Conservation (phyloP, 2,797 vertebrate species). For the Gymnodraco acuticeps region DNA sequence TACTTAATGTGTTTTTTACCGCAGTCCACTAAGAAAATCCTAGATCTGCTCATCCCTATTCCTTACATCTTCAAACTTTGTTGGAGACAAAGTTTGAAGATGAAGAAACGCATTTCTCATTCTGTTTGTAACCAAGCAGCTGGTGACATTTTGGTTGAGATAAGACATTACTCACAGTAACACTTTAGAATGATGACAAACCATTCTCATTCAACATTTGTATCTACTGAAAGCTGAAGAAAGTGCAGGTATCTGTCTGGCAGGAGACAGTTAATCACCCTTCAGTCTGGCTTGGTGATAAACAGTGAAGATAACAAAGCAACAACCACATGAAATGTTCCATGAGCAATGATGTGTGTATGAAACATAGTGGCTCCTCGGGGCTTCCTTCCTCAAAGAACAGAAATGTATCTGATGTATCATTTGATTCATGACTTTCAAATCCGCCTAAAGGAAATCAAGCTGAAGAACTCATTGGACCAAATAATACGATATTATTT, state of each 20-base stretch:
- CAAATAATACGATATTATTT: conserved; percentile 5
- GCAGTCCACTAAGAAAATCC: too few species aligned
- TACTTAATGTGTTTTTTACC: too few species aligned
- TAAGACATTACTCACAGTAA: not conserved
- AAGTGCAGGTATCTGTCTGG: not conserved
- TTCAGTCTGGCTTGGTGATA: not conserved
- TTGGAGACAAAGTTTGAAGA: too few species aligned
- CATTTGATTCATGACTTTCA: conserved; percentile 17
- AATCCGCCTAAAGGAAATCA: conserved; percentile 10
- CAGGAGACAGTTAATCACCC: not conserved
- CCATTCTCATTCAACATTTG: not conserved
- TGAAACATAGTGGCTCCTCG: not conserved
- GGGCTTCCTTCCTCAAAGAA: not conserved
- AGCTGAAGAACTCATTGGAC: not conserved
- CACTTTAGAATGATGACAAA: not conserved
- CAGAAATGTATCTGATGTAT: not conserved
- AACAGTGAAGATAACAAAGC: not conserved
- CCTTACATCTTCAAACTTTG: too few species aligned
- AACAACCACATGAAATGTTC: not conserved
- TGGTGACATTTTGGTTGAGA: not conserved
- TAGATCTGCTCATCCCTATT: too few species aligned
- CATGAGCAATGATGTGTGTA: not conserved
- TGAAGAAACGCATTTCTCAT: not conserved
- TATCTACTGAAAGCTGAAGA: conserved; percentile 1
- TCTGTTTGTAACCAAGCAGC: not conserved